These are phyloP conservation scores for Rhinichthys osculus DNA, from an alignment of 2,797 vertebrate genomes.

Conservation along the genomic window DNA sequence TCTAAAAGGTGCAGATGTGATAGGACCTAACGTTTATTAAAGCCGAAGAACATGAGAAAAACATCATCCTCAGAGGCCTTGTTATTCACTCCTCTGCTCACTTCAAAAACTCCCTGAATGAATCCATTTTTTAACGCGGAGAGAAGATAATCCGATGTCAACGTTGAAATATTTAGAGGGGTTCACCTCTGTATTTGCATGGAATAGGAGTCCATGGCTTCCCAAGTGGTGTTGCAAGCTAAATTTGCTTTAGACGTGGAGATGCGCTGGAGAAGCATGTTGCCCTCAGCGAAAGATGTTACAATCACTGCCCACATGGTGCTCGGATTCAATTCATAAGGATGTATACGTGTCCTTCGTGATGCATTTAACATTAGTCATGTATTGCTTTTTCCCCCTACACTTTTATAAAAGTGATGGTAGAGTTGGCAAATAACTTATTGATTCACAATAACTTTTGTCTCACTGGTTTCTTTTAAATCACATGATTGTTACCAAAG, in stretches of 20 bases:
- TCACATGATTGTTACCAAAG: slow-evolving; percentile 13
- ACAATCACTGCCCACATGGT: slow-evolving; percentile 25
- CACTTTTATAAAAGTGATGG: background rate
- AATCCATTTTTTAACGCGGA: slow-evolving; percentile 70
- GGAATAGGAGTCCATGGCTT: slow-evolving; percentile 14
- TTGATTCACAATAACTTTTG: slow-evolving; percentile 22
- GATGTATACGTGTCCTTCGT: slow-evolving; percentile 9
- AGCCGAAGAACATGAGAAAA: slow-evolving; percentile 63
- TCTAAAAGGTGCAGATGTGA: slow-evolving; percentile 21
- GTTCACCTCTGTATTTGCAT: slow-evolving; percentile 64
- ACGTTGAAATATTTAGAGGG: slow-evolving; percentile 69
- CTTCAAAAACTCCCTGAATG: slow-evolving; percentile 59
- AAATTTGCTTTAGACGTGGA: slow-evolving; percentile 24
- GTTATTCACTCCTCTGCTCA: slow-evolving; percentile 71
- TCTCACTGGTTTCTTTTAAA: background rate
- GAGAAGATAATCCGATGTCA: slow-evolving; percentile 71
- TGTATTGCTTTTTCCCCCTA: background rate
- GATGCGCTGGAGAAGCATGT: background rate
- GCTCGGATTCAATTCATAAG: slow-evolving; percentile 16
- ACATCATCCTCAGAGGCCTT: slow-evolving; percentile 76
- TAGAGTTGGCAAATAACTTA: background rate
- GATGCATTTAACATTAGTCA: slow-evolving; percentile 25
- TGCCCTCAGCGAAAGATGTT: slow-evolving; percentile 10
- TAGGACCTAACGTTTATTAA: slow-evolving; percentile 43
- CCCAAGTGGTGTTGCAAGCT: slow-evolving; percentile 36